Evolutionary conservation across 2,113 vertebrate species (phyloP).

Genomic region (Phaethon lepturus): DNA sequence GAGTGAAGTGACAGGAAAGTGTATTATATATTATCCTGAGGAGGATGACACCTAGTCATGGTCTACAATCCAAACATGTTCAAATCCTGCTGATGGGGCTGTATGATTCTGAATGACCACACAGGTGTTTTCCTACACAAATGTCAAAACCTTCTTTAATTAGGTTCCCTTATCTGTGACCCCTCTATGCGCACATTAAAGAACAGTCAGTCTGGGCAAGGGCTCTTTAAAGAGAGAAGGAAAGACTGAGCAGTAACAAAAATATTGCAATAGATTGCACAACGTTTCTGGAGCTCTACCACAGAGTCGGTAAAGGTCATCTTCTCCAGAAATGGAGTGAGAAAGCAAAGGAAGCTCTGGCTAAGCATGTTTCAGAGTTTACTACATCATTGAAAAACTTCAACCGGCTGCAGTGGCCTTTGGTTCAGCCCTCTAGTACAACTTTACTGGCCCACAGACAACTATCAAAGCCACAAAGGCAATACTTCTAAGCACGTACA

Average conservation of each 20-base stretch:
- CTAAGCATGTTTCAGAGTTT: background rate
- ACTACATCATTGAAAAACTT: conserved; percentile 27
- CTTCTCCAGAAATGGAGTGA: background rate
- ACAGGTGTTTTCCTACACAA: background rate
- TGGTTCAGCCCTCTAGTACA: background rate
- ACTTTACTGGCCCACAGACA: background rate
- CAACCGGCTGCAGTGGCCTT: background rate
- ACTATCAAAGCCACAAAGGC: background rate
- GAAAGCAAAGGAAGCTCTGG: conserved; percentile 1
- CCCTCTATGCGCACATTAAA: background rate
- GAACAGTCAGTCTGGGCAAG: background rate
- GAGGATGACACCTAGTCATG: background rate
- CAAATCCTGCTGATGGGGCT: background rate
- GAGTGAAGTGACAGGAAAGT: conserved; percentile 17
- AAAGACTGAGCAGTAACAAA: background rate
- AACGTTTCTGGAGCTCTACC: conserved; percentile 7
- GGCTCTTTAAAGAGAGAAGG: background rate
- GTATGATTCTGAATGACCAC: background rate
- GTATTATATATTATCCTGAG: conserved; percentile 40
- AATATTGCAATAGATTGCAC: background rate
- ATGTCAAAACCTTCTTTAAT: background rate
- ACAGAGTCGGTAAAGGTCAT: conserved; percentile 18
- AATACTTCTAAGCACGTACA: background rate
- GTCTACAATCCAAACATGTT: background rate
- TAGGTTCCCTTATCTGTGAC: background rate